Conservation (phyloP, 2,888 invertebrate genomes). For the Watsonalla binaria region DNA sequence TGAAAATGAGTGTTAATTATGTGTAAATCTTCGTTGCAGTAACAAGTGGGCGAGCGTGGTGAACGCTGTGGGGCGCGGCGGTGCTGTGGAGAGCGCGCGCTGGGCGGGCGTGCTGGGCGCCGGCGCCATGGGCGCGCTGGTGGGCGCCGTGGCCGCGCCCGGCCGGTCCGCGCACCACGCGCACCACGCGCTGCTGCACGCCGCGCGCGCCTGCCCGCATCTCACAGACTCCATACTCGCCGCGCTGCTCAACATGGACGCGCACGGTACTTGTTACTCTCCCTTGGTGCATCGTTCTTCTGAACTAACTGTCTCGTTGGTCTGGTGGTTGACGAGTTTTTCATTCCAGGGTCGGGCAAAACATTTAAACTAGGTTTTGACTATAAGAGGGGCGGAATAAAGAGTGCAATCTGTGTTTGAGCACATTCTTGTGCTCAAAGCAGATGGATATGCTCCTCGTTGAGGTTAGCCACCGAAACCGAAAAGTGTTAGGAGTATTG, state of each 20-base stretch:
- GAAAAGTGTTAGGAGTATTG: too few species aligned
- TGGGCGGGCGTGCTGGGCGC: slow-evolving; percentile 50
- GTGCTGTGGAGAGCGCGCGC: slow-evolving; percentile 36
- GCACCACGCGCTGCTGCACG: slow-evolving; percentile 40
- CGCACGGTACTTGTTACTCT: too few species aligned
- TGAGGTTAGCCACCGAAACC: too few species aligned
- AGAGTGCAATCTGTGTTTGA: too few species aligned
- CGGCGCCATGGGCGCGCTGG: slow-evolving; percentile 52
- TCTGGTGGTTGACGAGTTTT: too few species aligned
- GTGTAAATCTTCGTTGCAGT: slow-evolving; percentile 51
- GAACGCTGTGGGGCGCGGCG: slow-evolving; percentile 84
- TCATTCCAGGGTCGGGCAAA: too few species aligned
- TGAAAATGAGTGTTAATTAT: not conserved
- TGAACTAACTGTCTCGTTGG: too few species aligned
- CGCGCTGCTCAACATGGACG: slow-evolving; percentile 55
- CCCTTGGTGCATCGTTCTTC: too few species aligned
- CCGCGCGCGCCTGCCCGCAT: slow-evolving; percentile 30
- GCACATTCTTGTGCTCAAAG: too few species aligned
- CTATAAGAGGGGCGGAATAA: too few species aligned
- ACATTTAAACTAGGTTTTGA: too few species aligned
- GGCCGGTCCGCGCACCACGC: slow-evolving; percentile 31
- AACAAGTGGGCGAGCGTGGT: slow-evolving; percentile 91
- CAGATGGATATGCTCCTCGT: too few species aligned
- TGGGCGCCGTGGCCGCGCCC: slow-evolving; percentile 44
- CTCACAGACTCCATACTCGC: slow-evolving; percentile 37